Evolutionary conservation across 1,140 invertebrate species (phyloP), one percentile per base, ranked within the genome.

Genomic region (Solenopsis fugax): DNA sequence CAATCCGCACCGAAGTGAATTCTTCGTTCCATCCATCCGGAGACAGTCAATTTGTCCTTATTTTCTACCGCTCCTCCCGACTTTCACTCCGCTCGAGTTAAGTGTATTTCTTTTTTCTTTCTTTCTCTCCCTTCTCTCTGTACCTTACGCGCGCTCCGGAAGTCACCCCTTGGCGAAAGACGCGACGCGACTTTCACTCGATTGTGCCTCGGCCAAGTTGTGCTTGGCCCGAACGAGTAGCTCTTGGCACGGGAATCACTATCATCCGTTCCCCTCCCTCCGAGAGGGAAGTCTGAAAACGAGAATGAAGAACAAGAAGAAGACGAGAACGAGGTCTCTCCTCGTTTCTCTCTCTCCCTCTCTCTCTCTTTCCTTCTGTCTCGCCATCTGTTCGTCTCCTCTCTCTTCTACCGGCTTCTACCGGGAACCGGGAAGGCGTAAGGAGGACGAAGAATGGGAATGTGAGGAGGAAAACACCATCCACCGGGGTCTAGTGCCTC

Each of bases 181-280:
- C 67, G 67, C 80, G 80, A 84, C 80, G 69, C 80, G 87, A 86
- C 88, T 89, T 92, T 93, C 92, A 92, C 90, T 89, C 81, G 82
- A 90, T 90, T 90, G 86, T 86, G 78, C 87, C 86, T 90, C 85
- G 67, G 85, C 89, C 90, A 88, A 90, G 87, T 84, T 71, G 86
- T 87, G 88, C 88, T 90, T 87, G 89, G 65, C 86, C 87, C 86
- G 89, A 87, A 75, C 87, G 89, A 92, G 91, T 90, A 77, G 85
- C 87, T 93, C 88, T 93, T 92, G 91, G 90, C 92, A 91, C 90
- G 88, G 88, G 92, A 88, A 85, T 87, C 85, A 77, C 80, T 92
- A 82, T 87, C 86, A 78, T 87, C 54, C 78, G 48, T 88, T 75
- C 69, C 67, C 88, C 87, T 37, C 4, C 90, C 73, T 60, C 7